These are phyloP conservation scores for Luperina testacea DNA, from an alignment of 2,888 invertebrate genomes.

Conservation along the genomic window DNA sequence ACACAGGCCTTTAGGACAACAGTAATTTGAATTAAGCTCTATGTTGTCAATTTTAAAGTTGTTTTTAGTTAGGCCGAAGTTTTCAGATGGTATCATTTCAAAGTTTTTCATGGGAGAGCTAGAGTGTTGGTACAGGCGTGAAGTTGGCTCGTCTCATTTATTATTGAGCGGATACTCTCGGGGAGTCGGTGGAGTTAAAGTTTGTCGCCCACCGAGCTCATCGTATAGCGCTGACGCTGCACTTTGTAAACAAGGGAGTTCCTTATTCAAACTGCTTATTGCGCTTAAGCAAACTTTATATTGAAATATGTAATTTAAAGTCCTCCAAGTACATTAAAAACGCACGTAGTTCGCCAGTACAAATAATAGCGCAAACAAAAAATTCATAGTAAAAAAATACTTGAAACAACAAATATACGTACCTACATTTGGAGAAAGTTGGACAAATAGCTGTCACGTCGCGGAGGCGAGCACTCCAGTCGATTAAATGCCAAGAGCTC, in stretches of 20 bases:
- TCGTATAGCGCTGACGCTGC: constrained; percentile 50
- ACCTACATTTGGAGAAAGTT: constrained; percentile 42
- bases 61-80: constrained; percentile 60
- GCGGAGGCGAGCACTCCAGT: constrained; percentile 40
- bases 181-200: constrained; percentile 72
- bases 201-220: constrained; percentile 53
- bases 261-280: constrained; percentile 42
- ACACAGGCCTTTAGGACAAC: constrained; percentile 64
- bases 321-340: not conserved
- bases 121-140: constrained; percentile 84
- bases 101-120: constrained; percentile 80
- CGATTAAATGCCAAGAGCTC: constrained; percentile 52
- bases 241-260: constrained; percentile 53
- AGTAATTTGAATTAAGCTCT: constrained; percentile 59
- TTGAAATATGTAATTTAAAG: constrained; percentile 43
- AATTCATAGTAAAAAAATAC: constrained; percentile 4
- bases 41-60: constrained; percentile 59
- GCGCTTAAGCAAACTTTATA: constrained; percentile 34
- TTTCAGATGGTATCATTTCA: constrained; percentile 76
- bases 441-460: constrained; percentile 42
- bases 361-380: constrained; percentile 1
- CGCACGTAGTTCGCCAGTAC: not conserved
- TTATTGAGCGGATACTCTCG: constrained; percentile 87
- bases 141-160: constrained; percentile 89
- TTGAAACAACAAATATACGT: constrained; percentile 27